Evolutionary conservation across 2,797 vertebrate genomes (phyloP), one percentile per base, ranked within the genome.

Genomic region (Gouania willdenowi): DNA sequence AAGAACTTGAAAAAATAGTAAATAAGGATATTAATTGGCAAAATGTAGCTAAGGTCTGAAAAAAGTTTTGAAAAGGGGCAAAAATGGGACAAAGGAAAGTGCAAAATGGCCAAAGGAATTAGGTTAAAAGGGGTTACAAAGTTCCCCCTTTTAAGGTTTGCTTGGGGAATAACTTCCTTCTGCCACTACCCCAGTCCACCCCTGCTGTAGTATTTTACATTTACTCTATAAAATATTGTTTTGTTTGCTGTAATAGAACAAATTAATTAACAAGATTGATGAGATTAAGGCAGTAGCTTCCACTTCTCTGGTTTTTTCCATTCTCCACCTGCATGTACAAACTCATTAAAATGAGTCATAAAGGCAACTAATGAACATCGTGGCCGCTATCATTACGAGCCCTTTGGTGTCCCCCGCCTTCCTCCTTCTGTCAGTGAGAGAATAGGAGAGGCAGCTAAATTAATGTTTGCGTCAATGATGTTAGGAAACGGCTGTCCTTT

Each of bases 301-400:
- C 26, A 64, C 54, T 51, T 31, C 26, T 20, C 22, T 39, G 58
- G 50, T 69, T 65, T 50, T 27, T 12, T 48, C 61, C n/a, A 30
- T n/a, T 56, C 35, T 44, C 34, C 42, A 15, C 49, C 53, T 51
- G 29, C 12, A 23, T 71, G 66, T 39, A 63, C 64, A 64, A 78
- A 75, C 74, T 75, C 63, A 81, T 82, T 75, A 79, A 73, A 73
- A 53, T 35, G 59, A 70, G 48, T 66, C 66, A 77, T 82, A 73
- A 83, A 82, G 60, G 41, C 54, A 52, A 60, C 68, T 78, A 74
- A 85, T 83, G 68, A 83, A 82, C 81, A 61, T 77, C 75, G 65
- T 50, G 75, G 71, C 63, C 22, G 26, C 28, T 76, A 61, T 79
- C 67, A 71, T 81, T 72, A 76, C 68, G 64, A 62, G 63, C 65